phyloP scores from a whole-genome alignment of 2,113 vertebrate species.

The Elanoides forficatus region DNA sequence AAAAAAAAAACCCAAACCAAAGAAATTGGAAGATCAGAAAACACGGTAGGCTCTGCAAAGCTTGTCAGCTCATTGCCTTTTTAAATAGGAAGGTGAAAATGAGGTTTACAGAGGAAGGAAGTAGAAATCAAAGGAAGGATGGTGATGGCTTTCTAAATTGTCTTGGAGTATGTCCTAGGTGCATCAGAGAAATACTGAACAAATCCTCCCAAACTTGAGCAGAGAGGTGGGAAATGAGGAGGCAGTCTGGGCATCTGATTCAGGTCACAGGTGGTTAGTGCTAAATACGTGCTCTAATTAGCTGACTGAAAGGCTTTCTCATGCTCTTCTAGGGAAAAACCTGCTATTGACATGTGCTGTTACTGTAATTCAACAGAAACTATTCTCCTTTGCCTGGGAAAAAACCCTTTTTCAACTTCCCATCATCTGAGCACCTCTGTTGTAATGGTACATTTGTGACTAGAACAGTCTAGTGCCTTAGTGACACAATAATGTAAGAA shows the following conservation, averaged over 20 bases:
- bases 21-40: not conserved
- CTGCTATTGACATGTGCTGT: not conserved
- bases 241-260: not conserved
- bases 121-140: not conserved
- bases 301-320: not conserved
- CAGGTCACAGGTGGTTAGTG: not conserved
- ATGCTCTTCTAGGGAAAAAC: not conserved
- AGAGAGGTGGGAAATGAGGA: not conserved
- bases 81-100: not conserved
- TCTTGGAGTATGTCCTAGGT: not conserved
- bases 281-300: not conserved
- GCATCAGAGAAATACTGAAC: not conserved
- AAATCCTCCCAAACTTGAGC: not conserved
- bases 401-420: not conserved
- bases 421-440: not conserved
- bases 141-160: too few species aligned
- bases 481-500: not conserved
- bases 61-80: not conserved
- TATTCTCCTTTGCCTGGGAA: not conserved
- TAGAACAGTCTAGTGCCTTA: not conserved
- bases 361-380: not conserved
- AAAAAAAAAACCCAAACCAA: not conserved
- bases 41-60: too few species aligned
- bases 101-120: not conserved
- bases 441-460: fast-evolving